phyloP scores from a whole-genome alignment of 2,113 vertebrate species.

The Microcebus tavaratra region DNA sequence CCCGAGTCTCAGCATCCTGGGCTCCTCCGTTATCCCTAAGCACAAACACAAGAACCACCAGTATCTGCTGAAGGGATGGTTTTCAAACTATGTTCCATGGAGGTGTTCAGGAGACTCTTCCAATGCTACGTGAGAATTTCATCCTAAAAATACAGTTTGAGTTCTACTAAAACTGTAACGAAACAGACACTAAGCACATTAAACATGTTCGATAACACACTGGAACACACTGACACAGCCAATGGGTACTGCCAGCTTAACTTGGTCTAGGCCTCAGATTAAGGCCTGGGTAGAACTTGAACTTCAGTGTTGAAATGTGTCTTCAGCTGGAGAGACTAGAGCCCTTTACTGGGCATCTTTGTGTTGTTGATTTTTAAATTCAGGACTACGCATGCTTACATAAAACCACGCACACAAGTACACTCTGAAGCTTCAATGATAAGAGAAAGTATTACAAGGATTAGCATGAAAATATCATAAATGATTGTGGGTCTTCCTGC shows the following conservation, averaged over 20 bases:
- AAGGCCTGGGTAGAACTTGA: background rate
- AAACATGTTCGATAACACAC: accelerated
- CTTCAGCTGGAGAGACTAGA: background rate
- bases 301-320: background rate
- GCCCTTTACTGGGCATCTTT: background rate
- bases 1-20: background rate
- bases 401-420: background rate
- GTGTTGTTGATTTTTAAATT: background rate
- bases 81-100: background rate
- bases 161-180: background rate
- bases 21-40: background rate
- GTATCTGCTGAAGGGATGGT: background rate
- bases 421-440: background rate
- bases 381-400: background rate
- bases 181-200: background rate
- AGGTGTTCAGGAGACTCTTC: background rate
- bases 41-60: background rate
- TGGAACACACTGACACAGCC: background rate
- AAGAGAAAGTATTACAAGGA: background rate
- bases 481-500: background rate
- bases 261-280: background rate
- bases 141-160: background rate
- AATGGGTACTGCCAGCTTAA: accelerated
- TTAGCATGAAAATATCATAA: background rate
- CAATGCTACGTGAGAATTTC: background rate